phyloP scores from a whole-genome alignment of 1,140 invertebrate genomes.

The Musca domestica region DNA sequence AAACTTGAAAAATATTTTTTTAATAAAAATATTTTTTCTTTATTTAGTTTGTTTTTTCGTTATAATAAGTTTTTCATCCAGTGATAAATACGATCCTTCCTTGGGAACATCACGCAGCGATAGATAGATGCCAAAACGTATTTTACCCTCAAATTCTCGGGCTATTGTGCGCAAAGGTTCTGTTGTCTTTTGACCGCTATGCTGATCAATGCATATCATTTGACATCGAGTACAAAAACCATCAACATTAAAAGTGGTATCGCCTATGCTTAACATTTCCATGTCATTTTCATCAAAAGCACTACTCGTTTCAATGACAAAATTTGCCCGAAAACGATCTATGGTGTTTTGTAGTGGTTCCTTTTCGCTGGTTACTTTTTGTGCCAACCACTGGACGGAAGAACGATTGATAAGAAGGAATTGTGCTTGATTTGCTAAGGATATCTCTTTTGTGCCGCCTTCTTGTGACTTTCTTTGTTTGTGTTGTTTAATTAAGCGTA shows the following conservation, averaged over 20 bases:
- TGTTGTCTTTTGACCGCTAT: conserved; percentile 72
- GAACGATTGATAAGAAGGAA: conserved; percentile 77
- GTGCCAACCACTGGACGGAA: conserved; percentile 69
- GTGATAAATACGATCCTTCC: conserved; percentile 5
- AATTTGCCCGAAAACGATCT: conserved; percentile 68
- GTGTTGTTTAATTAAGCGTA: conserved; percentile 70
- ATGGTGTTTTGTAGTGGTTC: conserved; percentile 60
- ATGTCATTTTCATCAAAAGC: conserved; percentile 77
- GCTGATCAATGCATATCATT: conserved; percentile 91
- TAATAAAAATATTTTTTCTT: not conserved
- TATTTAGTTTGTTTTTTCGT: conserved; percentile 11
- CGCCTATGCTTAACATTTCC: conserved; percentile 68
- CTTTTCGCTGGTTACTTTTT: conserved; percentile 58
- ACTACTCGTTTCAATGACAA: conserved; percentile 61
- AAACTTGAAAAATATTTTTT: not conserved
- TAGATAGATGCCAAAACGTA: conserved; percentile 76
- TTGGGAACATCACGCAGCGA: conserved; percentile 20
- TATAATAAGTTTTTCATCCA: conserved; percentile 1
- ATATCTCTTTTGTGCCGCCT: conserved; percentile 42
- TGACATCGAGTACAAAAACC: conserved; percentile 85
- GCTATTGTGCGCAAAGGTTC: conserved; percentile 83
- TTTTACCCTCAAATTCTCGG: conserved; percentile 69
- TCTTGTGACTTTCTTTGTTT: conserved; percentile 44
- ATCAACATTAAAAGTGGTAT: conserved; percentile 61
- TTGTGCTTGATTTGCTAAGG: conserved; percentile 84